These are phyloP conservation scores for Subacronicta megacephala DNA, from an alignment of 2,888 invertebrate genomes.

Conservation along the genomic window DNA sequence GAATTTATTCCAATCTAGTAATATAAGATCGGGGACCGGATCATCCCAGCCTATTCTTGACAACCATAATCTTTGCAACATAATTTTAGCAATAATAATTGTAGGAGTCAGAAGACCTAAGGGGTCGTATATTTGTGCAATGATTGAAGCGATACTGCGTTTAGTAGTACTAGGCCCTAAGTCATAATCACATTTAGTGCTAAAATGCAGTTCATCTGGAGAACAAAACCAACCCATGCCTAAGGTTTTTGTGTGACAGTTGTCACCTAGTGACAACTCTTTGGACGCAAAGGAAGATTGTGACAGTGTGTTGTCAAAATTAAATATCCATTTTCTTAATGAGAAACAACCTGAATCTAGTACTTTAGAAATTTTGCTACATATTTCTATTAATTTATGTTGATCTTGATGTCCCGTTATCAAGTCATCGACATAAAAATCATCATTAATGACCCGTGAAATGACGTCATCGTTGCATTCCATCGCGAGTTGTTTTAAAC, in stretches of 20 bases:
- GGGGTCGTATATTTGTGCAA: slow-evolving; percentile 1
- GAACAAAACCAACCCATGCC: neutral
- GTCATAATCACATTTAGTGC: neutral
- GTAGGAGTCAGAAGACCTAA: neutral
- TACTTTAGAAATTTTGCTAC: too few relatives aligned
- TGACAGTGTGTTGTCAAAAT: neutral
- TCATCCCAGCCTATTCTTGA: slow-evolving; percentile 1
- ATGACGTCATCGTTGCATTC: too few relatives aligned
- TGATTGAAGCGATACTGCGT: neutral
- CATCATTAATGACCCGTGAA: too few relatives aligned
- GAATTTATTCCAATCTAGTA: slow-evolving; percentile 1
- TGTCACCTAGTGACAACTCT: neutral
- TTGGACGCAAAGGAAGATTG: neutral
- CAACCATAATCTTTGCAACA: neutral
- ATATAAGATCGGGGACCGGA: neutral
- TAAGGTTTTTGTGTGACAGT: neutral
- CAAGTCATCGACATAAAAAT: too few relatives aligned
- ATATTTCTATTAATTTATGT: too few relatives aligned
- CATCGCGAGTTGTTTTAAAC: too few relatives aligned
- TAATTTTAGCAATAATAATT: neutral
- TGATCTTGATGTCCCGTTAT: too few relatives aligned
- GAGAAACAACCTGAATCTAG: too few relatives aligned
- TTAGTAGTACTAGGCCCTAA: neutral
- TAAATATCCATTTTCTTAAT: slow-evolving; percentile 18
- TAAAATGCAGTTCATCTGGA: neutral